These are phyloP conservation scores for Cichlasoma orientale DNA, from an alignment of 2,797 vertebrate species.

Conservation along the genomic window DNA sequence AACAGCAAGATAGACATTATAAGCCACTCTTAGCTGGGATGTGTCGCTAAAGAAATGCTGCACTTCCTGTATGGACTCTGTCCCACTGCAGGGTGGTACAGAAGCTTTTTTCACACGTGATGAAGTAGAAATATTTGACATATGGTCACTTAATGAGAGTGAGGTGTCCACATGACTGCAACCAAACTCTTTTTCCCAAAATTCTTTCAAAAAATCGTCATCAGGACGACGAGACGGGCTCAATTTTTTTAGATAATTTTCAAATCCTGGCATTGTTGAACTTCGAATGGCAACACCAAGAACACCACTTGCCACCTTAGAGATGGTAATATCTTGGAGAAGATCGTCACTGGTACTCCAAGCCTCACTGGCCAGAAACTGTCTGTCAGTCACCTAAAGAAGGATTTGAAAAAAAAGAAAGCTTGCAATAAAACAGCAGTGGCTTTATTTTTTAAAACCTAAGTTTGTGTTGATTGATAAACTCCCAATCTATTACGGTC, in stretches of 20 bases:
- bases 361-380: slow-evolving; percentile 81
- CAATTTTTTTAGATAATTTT: slow-evolving; percentile 65
- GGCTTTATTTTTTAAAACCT: background rate
- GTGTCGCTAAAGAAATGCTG: slow-evolving; percentile 69
- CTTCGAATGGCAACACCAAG: slow-evolving; percentile 80
- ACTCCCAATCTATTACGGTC: background rate
- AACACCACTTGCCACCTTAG: slow-evolving; percentile 71
- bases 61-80: slow-evolving; percentile 64
- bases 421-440: background rate
- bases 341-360: slow-evolving; percentile 79
- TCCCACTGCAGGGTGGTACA: slow-evolving; percentile 67
- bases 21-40: slow-evolving; percentile 70
- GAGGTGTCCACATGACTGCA: slow-evolving; percentile 47
- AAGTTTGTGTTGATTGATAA: background rate
- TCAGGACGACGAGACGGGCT: slow-evolving; percentile 58
- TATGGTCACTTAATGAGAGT: background rate
- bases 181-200: slow-evolving; percentile 73
- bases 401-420: background rate
- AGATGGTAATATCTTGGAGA: slow-evolving; percentile 52
- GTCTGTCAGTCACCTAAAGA: slow-evolving; percentile 70
- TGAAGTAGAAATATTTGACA: background rate
- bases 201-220: slow-evolving; percentile 65
- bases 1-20: slow-evolving; percentile 80
- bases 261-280: slow-evolving; percentile 73
- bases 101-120: background rate